Evolutionary conservation across 2,888 invertebrate genomes (phyloP), one percentile per base, ranked within the genome.

Genomic region (Calephelis perditalis): DNA sequence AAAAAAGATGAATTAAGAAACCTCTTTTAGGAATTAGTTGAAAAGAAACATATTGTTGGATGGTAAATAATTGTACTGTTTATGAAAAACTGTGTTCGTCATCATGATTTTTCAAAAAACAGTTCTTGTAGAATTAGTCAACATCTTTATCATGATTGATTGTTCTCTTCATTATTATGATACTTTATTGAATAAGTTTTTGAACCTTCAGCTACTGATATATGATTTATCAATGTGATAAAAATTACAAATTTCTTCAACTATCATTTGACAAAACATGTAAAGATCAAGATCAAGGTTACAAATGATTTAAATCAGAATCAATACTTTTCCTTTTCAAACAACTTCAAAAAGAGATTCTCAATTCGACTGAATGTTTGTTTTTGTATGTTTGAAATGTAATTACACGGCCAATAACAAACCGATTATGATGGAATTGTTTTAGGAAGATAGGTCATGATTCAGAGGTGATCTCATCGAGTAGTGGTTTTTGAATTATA

Each of bases 201-300:
- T 40, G 15, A 26, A 49, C 5, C 15, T 49, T 2, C 10, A 15
- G 15, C 26, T 49, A 9, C 15, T 49, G 26, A 49, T 49, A 35
- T 10, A 49, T 6, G 0, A 8, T 35, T 49, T 26, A 12, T 47
- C 15, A 9, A 49, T 26, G 35, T 49, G 26, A 49, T 49, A 35
- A 49, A 49, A 49, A 10, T 15, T 10, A 35, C 26, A 35, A 15
- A 10, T 26, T 49, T 49, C 15, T 5, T 15, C 26, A 26, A 10
- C 15, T 10, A 49, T 49, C 15, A 26, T 49, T 45, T 12, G 7
- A 26, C 5, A 26, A 9, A 12, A 49, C 6, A 3, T 49, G 12
- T 49, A 8, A 49, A 49, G 49, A 49, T 49, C 49, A 47, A 47
- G 47, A 15, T 47, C 47, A 47, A 47, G 47, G 49, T 61, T 10